Conservation (phyloP, 2,113 vertebrate species). For the Misgurnus mizolepis region DNA sequence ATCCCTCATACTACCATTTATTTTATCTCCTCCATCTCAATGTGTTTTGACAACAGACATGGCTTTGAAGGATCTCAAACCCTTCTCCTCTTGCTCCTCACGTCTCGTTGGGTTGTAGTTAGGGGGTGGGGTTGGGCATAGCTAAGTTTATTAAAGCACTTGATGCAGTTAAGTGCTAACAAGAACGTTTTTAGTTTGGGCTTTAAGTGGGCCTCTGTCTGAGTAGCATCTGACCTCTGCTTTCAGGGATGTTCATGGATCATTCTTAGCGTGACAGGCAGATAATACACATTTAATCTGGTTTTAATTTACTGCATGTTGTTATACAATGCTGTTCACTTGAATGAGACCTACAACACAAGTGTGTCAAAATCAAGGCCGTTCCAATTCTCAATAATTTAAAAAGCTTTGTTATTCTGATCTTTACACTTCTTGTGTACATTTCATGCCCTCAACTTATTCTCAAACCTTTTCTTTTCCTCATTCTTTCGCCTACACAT, state of each 20-base stretch:
- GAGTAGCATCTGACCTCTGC: constrained; percentile 37
- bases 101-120: constrained; percentile 40
- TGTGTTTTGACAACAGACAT: constrained; percentile 72
- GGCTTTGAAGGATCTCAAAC: constrained; percentile 59
- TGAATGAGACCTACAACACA: constrained; percentile 4
- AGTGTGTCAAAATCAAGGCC: constrained; percentile 34
- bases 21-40: constrained; percentile 66
- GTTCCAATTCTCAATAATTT: not conserved
- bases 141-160: constrained; percentile 71
- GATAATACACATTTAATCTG: not conserved
- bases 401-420: constrained; percentile 35
- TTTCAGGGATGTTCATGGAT: constrained; percentile 20
- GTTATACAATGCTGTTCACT: not conserved
- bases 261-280: constrained; percentile 32
- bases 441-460: constrained; percentile 22
- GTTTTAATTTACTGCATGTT: not conserved
- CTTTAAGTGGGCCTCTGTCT: constrained; percentile 32
- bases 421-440: constrained; percentile 12
- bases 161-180: constrained; percentile 68
- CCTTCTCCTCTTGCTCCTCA: constrained; percentile 23
- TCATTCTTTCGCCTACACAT: not conserved
- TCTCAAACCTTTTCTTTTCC: constrained; percentile 1
- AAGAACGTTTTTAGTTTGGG: constrained; percentile 57
- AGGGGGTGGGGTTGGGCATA: constrained; percentile 46
- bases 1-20: constrained; percentile 42